These are phyloP conservation scores for Microtus ochrogaster DNA, from an alignment of 2,113 vertebrate genomes.

Conservation along the genomic window DNA sequence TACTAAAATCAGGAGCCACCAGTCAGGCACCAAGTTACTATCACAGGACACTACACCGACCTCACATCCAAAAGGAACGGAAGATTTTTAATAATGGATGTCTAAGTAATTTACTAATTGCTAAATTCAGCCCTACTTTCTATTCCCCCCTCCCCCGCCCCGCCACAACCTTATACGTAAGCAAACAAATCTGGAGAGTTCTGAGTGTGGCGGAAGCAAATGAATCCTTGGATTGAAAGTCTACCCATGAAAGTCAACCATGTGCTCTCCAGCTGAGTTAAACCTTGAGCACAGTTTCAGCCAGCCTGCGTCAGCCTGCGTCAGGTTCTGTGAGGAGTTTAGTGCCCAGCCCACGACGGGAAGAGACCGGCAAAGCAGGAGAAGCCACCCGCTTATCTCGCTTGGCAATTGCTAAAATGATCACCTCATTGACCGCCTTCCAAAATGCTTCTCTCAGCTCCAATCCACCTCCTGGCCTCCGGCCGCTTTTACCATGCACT, in stretches of 20 bases:
- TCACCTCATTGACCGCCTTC: conserved; percentile 37
- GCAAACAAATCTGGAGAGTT: conserved; percentile 79
- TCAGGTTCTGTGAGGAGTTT: conserved; percentile 31
- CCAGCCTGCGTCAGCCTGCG: conserved; percentile 31
- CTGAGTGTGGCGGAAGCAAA: conserved; percentile 51
- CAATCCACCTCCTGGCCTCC: conserved; percentile 55
- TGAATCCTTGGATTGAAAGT: conserved; percentile 78
- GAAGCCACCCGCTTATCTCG: conserved; percentile 46
- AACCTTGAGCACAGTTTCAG: conserved; percentile 53
- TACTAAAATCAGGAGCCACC: conserved; percentile 66
- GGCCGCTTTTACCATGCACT: conserved; percentile 49
- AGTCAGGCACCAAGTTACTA: conserved; percentile 77
- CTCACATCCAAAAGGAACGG: conserved; percentile 57
- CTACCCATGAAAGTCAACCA: conserved; percentile 73
- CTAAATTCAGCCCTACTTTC: conserved; percentile 50
- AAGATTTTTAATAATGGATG: conserved; percentile 70
- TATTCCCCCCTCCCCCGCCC: rapidly evolving
- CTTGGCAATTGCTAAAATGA: conserved; percentile 71
- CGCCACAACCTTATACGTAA: not conserved
- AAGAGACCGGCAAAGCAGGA: not conserved
- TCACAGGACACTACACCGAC: conserved; percentile 68
- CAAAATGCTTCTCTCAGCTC: conserved; percentile 51
- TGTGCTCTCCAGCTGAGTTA: conserved; percentile 66
- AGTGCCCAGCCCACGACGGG: not conserved
- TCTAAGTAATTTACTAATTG: conserved; percentile 81